These are phyloP conservation scores for Ophiodon elongatus DNA, from an alignment of 2,113 vertebrate species.

Conservation along the genomic window DNA sequence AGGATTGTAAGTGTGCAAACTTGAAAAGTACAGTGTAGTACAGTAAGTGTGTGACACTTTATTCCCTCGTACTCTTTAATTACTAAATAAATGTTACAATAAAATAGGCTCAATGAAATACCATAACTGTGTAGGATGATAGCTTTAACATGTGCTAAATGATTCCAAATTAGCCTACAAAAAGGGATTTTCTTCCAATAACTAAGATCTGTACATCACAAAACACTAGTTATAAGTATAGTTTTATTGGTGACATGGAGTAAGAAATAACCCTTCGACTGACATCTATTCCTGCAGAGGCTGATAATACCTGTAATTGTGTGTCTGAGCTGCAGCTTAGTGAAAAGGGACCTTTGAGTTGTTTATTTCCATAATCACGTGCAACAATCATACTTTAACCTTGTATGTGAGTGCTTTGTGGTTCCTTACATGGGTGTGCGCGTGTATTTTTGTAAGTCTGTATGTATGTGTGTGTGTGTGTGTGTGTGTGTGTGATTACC, in stretches of 20 bases:
- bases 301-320: constrained; percentile 69
- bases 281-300: constrained; percentile 43
- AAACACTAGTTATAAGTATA: background rate
- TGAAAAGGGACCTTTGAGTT: constrained; percentile 74
- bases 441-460: background rate
- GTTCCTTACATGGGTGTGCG: constrained; percentile 30
- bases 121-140: background rate
- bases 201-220: background rate
- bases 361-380: constrained; percentile 77
- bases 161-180: background rate
- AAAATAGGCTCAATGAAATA: background rate
- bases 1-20: background rate
- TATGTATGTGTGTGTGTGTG: constrained; percentile 42
- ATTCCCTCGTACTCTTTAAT: background rate
- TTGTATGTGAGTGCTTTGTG: constrained; percentile 58
- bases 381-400: constrained; percentile 77
- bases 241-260: constrained; percentile 16
- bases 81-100: background rate
- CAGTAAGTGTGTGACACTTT: background rate
- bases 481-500: constrained; percentile 73
- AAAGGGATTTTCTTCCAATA: background rate
- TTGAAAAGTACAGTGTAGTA: background rate
- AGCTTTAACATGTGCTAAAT: background rate
- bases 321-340: constrained; percentile 70
- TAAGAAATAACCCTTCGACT: constrained; percentile 39